Evolutionary conservation across 2,888 invertebrate species (phyloP).

Genomic region (Myopa testacea): DNA sequence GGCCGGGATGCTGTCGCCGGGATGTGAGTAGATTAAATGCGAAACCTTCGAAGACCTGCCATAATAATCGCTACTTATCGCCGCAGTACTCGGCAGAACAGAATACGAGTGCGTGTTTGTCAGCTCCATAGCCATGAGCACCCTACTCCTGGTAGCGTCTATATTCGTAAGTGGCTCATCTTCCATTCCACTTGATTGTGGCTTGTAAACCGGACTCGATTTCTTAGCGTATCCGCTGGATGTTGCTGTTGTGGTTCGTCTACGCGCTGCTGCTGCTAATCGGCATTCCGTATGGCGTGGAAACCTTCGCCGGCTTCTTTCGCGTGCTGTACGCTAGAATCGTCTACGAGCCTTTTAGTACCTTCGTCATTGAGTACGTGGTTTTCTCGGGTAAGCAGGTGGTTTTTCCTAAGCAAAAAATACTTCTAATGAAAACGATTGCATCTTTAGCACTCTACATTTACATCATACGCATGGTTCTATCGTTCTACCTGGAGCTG

Average conservation of each 20-base stretch:
- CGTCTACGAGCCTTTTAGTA: background rate
- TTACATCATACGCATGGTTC: constrained; percentile 8
- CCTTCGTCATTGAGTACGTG: background rate
- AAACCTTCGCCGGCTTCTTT: constrained; percentile 7
- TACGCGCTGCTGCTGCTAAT: constrained; percentile 11
- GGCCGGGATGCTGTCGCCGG: background rate
- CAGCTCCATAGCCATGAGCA: background rate
- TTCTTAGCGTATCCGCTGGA: background rate
- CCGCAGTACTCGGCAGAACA: background rate
- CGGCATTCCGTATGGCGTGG: constrained; percentile 22
- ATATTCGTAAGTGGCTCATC: constrained; percentile 9
- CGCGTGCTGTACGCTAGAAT: background rate
- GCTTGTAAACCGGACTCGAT: background rate
- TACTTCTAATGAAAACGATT: background rate
- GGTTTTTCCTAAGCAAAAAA: background rate
- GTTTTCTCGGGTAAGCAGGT: background rate
- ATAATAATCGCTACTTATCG: background rate
- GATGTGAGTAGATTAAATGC: background rate
- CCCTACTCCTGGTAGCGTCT: background rate
- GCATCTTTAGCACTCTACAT: background rate
- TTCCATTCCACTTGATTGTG: background rate
- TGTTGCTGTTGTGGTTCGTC: constrained; percentile 9
- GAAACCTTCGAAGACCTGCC: background rate
- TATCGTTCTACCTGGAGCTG: background rate
- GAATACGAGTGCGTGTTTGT: background rate